phyloP scores from a whole-genome alignment of 2,797 vertebrate species.

The Hoplostethus mediterraneus region DNA sequence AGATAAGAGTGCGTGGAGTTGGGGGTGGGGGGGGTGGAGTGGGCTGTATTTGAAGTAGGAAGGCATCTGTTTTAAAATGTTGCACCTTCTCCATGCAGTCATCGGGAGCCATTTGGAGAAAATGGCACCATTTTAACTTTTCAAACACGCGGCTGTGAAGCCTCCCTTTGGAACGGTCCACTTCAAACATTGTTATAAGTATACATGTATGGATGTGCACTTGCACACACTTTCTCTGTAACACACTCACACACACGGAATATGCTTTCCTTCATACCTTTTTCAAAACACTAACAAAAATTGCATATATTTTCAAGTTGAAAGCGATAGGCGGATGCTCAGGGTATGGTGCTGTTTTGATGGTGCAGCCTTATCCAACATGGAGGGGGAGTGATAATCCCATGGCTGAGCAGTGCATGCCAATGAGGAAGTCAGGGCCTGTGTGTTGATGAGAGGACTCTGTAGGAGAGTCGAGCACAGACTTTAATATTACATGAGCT shows the following conservation, averaged over 20 bases:
- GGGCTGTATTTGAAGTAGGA: slow-evolving; percentile 57
- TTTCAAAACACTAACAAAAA: not conserved
- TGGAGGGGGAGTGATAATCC: not conserved
- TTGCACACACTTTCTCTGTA: not conserved
- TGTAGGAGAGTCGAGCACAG: not conserved
- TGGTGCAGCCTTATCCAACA: not conserved
- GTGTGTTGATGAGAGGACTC: slow-evolving; percentile 13
- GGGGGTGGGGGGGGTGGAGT: not conserved
- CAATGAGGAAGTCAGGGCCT: slow-evolving; percentile 11
- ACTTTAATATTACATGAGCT: slow-evolving; percentile 6
- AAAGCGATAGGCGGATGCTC: not conserved
- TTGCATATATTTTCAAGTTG: not conserved
- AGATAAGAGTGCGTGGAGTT: slow-evolving; percentile 35
- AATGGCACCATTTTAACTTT: slow-evolving; percentile 53
- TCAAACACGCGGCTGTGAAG: slow-evolving; percentile 57
- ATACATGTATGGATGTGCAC: not conserved
- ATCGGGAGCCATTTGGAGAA: slow-evolving; percentile 42
- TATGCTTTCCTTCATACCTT: not conserved
- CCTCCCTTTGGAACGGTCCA: slow-evolving; percentile 37
- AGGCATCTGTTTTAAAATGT: slow-evolving; percentile 55
- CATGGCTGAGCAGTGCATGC: slow-evolving; percentile 1
- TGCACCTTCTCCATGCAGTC: slow-evolving; percentile 35
- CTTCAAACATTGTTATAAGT: slow-evolving; percentile 32
- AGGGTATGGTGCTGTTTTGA: slow-evolving; percentile 7
- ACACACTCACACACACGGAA: slow-evolving; percentile 1